Evolutionary conservation across 2,888 invertebrate genomes (phyloP).

Genomic region (Stictocephala bisonia): DNA sequence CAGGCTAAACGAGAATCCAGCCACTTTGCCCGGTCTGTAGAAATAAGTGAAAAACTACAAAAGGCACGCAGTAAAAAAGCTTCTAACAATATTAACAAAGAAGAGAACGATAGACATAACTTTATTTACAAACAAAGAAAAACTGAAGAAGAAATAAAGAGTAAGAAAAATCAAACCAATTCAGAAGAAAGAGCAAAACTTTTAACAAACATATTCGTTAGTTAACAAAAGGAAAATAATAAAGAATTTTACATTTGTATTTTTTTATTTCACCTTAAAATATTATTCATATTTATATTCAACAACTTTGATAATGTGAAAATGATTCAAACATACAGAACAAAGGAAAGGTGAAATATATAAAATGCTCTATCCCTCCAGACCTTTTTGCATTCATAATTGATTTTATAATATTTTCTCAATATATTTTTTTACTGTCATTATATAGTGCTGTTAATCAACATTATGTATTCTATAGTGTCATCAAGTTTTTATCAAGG

Average conservation of each 20-base stretch:
- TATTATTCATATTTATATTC: not conserved
- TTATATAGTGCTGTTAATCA: no score
- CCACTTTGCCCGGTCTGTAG: conserved; percentile 86
- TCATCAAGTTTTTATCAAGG: no score
- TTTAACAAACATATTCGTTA: conserved; percentile 56
- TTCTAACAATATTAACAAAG: not conserved
- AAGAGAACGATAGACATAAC: not conserved
- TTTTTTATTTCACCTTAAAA: not conserved
- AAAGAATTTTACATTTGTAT: no score
- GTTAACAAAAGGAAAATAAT: no score
- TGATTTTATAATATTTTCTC: no score
- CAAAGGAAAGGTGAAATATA: no score
- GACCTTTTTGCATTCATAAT: no score
- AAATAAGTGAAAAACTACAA: conserved; percentile 73
- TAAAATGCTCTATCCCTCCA: no score
- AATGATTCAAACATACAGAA: no score
- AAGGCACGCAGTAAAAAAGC: conserved; percentile 40
- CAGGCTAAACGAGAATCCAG: conserved; percentile 92
- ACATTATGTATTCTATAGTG: no score
- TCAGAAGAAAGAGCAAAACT: conserved; percentile 55
- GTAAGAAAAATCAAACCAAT: conserved; percentile 49
- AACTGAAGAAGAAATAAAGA: conserved; percentile 52
- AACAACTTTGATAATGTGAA: not conserved
- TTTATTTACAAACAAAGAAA: conserved; percentile 53
- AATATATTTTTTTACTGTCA: no score